Evolutionary conservation across 2,797 vertebrate species (phyloP).

Genomic region (Labeo calbasu): DNA sequence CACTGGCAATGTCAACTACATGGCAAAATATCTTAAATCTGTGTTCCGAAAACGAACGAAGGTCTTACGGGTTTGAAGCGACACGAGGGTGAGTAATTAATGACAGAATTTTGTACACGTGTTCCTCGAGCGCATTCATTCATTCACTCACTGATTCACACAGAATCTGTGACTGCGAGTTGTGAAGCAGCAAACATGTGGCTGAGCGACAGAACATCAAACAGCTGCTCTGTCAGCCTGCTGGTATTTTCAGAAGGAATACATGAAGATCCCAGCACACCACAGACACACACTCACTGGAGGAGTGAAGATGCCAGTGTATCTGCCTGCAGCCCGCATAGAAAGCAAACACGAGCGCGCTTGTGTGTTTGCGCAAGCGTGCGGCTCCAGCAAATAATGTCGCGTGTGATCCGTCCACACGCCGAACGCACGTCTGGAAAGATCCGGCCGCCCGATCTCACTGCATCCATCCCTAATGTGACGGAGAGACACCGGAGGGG

Average conservation of each 20-base stretch:
- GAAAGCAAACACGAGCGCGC: background rate
- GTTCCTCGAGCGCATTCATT: background rate
- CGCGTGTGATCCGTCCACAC: conserved; percentile 9
- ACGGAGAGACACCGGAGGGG: conserved; percentile 29
- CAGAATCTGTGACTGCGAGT: background rate
- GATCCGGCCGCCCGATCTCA: conserved; percentile 1
- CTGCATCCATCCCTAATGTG: conserved; percentile 22
- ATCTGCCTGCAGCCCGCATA: background rate
- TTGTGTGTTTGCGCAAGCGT: background rate
- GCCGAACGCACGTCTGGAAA: background rate
- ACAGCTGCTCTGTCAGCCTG: conserved; percentile 18
- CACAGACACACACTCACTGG: background rate
- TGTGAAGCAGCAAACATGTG: conserved; percentile 2
- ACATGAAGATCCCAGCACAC: conserved; percentile 27
- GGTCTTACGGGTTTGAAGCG: too few species aligned
- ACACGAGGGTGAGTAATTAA: too few species aligned
- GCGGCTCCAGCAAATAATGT: conserved; percentile 21
- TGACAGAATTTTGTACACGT: background rate
- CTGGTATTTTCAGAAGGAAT: conserved; percentile 32
- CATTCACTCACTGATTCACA: background rate
- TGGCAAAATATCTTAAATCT: too few species aligned
- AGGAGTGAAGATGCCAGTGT: conserved; percentile 10
- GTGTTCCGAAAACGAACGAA: too few species aligned
- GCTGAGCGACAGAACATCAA: conserved; percentile 27
- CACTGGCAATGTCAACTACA: too few species aligned